Evolutionary conservation across 2,113 vertebrate genomes (phyloP).

Genomic region (Myrmophylax atrothorax): DNA sequence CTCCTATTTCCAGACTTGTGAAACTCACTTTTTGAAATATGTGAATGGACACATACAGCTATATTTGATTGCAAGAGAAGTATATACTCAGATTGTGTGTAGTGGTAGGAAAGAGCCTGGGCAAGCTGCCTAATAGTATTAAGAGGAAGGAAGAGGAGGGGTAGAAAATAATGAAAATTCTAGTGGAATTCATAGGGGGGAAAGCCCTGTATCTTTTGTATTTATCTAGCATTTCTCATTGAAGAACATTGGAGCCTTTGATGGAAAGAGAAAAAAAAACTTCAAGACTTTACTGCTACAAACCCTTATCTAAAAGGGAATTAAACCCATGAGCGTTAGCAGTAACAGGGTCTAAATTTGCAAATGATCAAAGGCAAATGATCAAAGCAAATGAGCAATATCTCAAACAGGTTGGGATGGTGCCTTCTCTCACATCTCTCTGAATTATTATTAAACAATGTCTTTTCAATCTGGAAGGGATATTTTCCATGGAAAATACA

Average conservation of each 20-base stretch:
- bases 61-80: neutral
- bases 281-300: neutral
- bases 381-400: slow-evolving; percentile 45
- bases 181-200: neutral
- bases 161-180: neutral
- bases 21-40: neutral
- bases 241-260: slow-evolving; percentile 7
- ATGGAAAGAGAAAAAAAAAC: neutral
- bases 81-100: neutral
- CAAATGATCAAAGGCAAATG: slow-evolving; percentile 49
- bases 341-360: slow-evolving; percentile 2
- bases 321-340: slow-evolving; percentile 11
- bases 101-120: neutral
- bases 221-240: neutral
- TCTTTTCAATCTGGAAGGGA: neutral
- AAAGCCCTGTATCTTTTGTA: neutral
- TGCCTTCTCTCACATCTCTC: neutral
- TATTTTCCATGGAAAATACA: neutral
- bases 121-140: neutral
- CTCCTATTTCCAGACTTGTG: neutral
- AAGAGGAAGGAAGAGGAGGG: neutral
- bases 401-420: neutral
- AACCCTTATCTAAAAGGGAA: slow-evolving; percentile 12
- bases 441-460: slow-evolving; percentile 25
- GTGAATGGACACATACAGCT: neutral